Evolutionary conservation across 2,113 vertebrate genomes (phyloP).

Genomic region (Halichoeres trimaculatus): DNA sequence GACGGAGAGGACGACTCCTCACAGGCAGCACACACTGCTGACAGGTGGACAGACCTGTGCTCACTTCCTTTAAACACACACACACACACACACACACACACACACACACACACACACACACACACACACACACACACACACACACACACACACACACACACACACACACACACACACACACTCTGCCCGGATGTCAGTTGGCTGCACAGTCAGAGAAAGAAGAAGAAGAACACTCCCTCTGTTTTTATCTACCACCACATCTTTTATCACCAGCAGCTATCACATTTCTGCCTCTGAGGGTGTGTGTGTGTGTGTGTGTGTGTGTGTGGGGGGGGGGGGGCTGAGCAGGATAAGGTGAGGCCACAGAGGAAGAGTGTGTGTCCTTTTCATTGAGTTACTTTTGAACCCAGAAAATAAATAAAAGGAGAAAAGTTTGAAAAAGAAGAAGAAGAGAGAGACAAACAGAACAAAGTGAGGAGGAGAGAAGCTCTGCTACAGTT

Average conservation of each 20-base stretch:
- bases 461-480: no score
- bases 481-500: not conserved
- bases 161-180: not conserved
- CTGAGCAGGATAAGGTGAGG: no score
- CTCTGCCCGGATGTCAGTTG: constrained; percentile 8
- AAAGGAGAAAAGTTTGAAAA: no score
- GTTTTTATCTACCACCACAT: constrained; percentile 19
- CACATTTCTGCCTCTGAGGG: constrained; percentile 14
- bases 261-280: constrained; percentile 35
- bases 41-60: no score
- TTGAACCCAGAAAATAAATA: no score
- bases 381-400: no score
- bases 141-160: not conserved
- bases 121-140: no score
- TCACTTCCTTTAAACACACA: no score
- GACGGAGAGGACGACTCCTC: no score
- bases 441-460: not conserved
- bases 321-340: not conserved
- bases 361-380: no score
- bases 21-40: no score
- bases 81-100: not conserved
- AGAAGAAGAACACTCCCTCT: constrained; percentile 24
- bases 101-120: constrained; percentile 7
- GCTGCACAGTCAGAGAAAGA: constrained; percentile 12
- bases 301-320: constrained; percentile 24